These are phyloP conservation scores for Alouatta palliata DNA, from an alignment of 2,113 vertebrate genomes.

Conservation along the genomic window DNA sequence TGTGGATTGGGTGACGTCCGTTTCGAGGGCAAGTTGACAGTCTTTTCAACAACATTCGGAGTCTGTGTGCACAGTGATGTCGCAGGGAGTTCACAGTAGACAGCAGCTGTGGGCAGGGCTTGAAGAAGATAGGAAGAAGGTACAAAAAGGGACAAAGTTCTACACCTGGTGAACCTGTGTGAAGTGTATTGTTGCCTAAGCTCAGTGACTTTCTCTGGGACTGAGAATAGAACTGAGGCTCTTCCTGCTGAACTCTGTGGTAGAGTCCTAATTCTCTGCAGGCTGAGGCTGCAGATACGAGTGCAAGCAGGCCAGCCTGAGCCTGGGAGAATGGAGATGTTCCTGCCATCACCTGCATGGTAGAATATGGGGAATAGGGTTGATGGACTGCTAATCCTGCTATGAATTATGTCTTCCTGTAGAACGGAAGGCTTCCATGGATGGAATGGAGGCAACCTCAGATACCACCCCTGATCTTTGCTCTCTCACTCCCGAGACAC, in stretches of 20 bases:
- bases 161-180: neutral
- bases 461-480: neutral
- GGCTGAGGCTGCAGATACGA: too few relatives aligned
- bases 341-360: neutral
- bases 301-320: neutral
- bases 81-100: neutral
- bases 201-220: neutral
- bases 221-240: too few relatives aligned
- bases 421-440: neutral
- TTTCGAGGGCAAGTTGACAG: neutral
- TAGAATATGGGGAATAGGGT: neutral
- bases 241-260: neutral
- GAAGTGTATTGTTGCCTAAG: neutral
- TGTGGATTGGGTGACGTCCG: neutral
- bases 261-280: neutral
- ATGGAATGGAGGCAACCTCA: neutral
- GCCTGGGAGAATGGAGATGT: neutral
- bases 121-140: neutral
- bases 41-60: neutral
- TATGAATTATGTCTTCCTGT: neutral
- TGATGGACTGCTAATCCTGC: neutral
- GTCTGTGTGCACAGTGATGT: neutral
- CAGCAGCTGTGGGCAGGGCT: neutral
- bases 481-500: neutral
- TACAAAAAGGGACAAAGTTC: too few relatives aligned